Evolutionary conservation across 1,140 invertebrate species (phyloP), one percentile per base, ranked within the genome.

Genomic region (Lepidurus arcticus): DNA sequence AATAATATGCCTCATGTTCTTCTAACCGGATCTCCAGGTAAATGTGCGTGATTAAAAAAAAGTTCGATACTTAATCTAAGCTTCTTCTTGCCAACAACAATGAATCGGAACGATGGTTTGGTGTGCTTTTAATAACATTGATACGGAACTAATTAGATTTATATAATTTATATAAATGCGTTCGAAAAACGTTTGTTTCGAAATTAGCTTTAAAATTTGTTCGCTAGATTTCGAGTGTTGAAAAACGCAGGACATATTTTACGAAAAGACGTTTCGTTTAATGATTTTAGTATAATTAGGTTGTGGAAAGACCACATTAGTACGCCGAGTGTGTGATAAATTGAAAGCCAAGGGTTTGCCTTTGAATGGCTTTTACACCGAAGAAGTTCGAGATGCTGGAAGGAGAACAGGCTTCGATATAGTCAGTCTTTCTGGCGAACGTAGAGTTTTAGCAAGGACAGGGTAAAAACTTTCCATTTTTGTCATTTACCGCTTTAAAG

Each of bases 231-330:
- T 34, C 34, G 34, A 34, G 0, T 4, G 2, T 34, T 34, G 4
- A 34, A 34, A 34, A 34, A 34, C 1, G 34, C 34, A 34, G 34
- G 34, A 3, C 4, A 4, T 47, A 10, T 47, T 47, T 11, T 1
- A 6, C 2, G 16, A 47, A 47, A 47, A 47, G 44, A 3, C 73
- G 1, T 26, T 34, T 10, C 73, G 21, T 13, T 74, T 10, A 47
- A 16, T 10, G 16, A 47, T 47, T 76, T 78, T 21, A 26, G 45
- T 80, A 42, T 44, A 80, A 81, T 24, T 74, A 89, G 89, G 90
- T 47, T 85, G 90, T 75, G 90, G 90, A 45, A 91, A 91, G 83
- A 90, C 90, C 42, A 90, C 90, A 16, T 76, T 90, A 11, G 85
- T 89, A 45, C 86, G 87, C 81, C 88, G 88, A 81, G 78, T 88